phyloP scores from a whole-genome alignment of 64 coral and sea anemone species.

The Montipora cactus region DNA sequence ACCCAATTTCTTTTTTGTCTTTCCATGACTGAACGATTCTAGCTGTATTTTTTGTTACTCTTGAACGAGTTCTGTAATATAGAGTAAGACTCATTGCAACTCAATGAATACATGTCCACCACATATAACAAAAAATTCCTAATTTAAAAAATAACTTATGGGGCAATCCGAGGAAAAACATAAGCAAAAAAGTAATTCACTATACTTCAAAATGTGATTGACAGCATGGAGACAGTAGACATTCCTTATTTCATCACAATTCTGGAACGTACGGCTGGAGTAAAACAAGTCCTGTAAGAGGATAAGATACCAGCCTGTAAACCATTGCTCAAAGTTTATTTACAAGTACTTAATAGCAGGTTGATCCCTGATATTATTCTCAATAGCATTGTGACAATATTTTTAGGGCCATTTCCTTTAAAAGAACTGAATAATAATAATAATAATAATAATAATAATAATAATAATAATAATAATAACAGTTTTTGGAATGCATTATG shows the following conservation, averaged over 20 bases:
- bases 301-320: background rate
- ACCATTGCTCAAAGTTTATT: background rate
- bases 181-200: background rate
- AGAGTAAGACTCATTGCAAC: background rate
- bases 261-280: conserved; percentile 81
- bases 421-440: too few species aligned
- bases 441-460: too few species aligned
- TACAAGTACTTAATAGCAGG: background rate
- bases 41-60: conserved; percentile 84
- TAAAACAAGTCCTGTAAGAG: conserved; percentile 87
- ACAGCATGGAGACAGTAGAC: conserved; percentile 95
- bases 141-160: background rate
- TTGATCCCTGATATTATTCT: too few species aligned
- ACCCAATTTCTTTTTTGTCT: conserved; percentile 85
- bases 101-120: too few species aligned
- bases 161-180: background rate
- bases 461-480: too few species aligned
- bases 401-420: too few species aligned
- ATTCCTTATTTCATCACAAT: conserved; percentile 89
- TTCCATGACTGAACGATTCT: conserved; percentile 94
- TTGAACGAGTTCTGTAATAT: conserved; percentile 78
- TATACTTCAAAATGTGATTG: conserved; percentile 97
- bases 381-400: too few species aligned
- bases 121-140: background rate
- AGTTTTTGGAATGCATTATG: too few species aligned